Evolutionary conservation across 2,113 vertebrate species (phyloP).

Genomic region (Ammospiza nelsoni): DNA sequence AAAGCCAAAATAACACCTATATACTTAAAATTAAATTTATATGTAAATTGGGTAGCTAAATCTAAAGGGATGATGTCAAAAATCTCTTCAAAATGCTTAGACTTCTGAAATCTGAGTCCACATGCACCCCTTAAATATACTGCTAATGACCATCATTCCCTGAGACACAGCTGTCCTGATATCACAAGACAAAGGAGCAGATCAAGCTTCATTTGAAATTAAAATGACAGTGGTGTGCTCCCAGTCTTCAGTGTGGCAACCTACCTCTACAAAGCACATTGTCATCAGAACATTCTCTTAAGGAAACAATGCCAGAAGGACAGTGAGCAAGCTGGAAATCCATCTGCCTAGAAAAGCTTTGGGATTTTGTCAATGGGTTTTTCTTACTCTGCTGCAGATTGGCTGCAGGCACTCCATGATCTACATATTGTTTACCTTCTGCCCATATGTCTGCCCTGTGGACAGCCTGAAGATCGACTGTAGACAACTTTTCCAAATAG

Average conservation of each 20-base stretch:
- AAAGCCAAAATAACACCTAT: neutral
- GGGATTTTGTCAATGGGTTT: neutral
- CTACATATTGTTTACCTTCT: conserved; percentile 10
- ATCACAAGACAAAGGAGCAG: neutral
- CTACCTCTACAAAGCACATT: neutral
- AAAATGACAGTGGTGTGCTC: neutral
- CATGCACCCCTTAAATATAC: neutral
- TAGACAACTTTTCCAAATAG: neutral
- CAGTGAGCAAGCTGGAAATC: neutral
- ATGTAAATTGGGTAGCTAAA: neutral
- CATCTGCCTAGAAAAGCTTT: neutral
- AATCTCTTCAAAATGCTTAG: neutral
- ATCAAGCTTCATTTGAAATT: neutral
- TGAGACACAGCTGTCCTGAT: neutral
- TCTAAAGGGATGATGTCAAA: neutral
- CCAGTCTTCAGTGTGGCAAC: neutral
- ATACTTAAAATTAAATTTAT: neutral
- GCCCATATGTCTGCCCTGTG: neutral
- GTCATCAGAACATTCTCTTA: neutral
- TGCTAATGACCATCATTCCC: neutral
- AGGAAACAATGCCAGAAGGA: neutral
- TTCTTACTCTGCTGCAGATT: neutral
- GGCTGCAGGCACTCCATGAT: neutral
- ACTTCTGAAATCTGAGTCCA: neutral
- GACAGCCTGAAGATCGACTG: neutral